Evolutionary conservation across 30 jellyfish, hydroid and myxozoan species (phyloP), one percentile per base, ranked within the genome.

Genomic region (Turritopsis rubra): DNA sequence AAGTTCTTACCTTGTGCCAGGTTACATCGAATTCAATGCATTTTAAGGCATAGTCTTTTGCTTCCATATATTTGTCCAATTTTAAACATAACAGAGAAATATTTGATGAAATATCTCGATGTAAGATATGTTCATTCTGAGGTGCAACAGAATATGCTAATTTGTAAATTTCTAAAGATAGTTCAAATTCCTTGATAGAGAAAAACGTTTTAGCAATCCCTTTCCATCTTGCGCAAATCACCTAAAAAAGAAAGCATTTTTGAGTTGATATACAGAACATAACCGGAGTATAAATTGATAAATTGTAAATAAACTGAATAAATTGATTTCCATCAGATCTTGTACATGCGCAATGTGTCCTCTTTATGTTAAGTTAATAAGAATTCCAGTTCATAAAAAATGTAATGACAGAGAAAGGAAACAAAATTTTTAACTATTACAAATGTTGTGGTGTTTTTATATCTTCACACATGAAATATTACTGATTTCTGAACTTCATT

Each of bases 1-100:
- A n/a, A 24, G 20, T 54, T 22, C 91, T 29, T 76, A 79, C 93
- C 93, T 85, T 85, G 18, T 85, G 93, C 93, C 93, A 85, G 3
- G 60, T 16, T 16, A 87, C 85, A 29, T 28, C 75, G 41, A 72
- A 13, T 71, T 85, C 52, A 31, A 28, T 54, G 72, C 93, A 85
- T 25, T 71, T 79, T 26, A n/a, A 66, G 3, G 93, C 93, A 72
- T 79, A 83, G 26, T 22, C 26, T 26, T 24, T 65, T 0, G 93
- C 93, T 21, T 23, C 88, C 19, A 18, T 54, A 66, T 29, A 28
- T 66, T 68, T 54, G 3, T 82, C 80, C 20, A 79, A 26, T 7
- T 75, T 65, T 29, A 29, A 66, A 54, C 54, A 29, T 79, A 85
- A 52, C 79, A 75, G 71, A 21, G 88, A 78, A 1, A 82, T 82